Conservation (phyloP, 1,140 invertebrate genomes). For the Neomicropteryx cornuta region DNA sequence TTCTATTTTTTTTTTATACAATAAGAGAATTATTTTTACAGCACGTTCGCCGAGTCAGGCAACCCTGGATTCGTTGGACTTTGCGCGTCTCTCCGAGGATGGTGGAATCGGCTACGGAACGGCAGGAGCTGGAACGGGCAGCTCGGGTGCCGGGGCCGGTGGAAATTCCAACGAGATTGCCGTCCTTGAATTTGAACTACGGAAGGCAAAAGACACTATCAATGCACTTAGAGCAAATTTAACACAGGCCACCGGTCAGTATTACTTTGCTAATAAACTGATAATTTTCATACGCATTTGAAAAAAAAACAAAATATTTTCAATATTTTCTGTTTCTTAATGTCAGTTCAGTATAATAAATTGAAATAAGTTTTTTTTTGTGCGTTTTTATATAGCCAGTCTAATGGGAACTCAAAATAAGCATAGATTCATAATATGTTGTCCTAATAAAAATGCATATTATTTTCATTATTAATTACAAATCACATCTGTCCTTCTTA, state of each 20-base stretch:
- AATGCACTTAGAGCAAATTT: constrained; percentile 71
- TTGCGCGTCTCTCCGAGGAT: constrained; percentile 81
- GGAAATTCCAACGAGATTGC: constrained; percentile 58
- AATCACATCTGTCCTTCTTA: constrained; percentile 8
- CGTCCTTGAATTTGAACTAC: constrained; percentile 79
- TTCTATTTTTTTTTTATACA: too few relatives aligned
- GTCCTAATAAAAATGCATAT: constrained; percentile 2
- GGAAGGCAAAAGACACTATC: constrained; percentile 81
- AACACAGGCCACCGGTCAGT: constrained; percentile 59
- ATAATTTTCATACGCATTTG: too few relatives aligned
- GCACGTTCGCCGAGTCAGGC: constrained; percentile 78
- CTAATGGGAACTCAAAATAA: constrained; percentile 1
- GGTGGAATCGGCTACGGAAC: constrained; percentile 58
- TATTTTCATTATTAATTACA: constrained; percentile 19
- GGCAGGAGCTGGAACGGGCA: constrained; percentile 59
- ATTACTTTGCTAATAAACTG: constrained; percentile 6
- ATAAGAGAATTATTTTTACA: too few relatives aligned
- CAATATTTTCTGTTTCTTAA: too few relatives aligned
- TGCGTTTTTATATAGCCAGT: constrained; percentile 3
- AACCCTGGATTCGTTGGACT: constrained; percentile 80
- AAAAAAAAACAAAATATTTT: too few relatives aligned
- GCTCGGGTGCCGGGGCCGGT: constrained; percentile 24
- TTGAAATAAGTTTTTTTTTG: not conserved
- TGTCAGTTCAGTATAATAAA: constrained; percentile 1
- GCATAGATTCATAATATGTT: constrained; percentile 3